phyloP scores from a whole-genome alignment of 1,140 invertebrate genomes.

The Anastrepha obliqua region DNA sequence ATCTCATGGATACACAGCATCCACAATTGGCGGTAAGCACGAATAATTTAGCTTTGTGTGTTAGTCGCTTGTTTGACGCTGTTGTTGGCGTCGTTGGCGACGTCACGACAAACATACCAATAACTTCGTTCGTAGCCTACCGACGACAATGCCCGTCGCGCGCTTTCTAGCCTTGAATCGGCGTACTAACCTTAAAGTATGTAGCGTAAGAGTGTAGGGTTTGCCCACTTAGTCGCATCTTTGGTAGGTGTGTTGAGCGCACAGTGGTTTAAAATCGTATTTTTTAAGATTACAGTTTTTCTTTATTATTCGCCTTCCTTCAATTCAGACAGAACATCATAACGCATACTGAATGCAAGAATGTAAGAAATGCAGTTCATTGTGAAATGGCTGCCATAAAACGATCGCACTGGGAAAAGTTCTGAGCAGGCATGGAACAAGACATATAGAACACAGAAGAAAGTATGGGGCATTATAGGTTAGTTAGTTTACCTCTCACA shows the following conservation, averaged over 20 bases:
- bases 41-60: background rate
- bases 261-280: background rate
- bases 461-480: too few species aligned
- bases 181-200: conserved; percentile 13
- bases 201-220: background rate
- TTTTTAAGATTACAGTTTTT: background rate
- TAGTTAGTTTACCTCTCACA: too few species aligned
- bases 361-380: too few species aligned
- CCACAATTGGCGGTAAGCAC: conserved; percentile 25
- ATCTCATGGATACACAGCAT: conserved; percentile 38
- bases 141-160: background rate
- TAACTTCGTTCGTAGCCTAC: background rate
- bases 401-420: too few species aligned
- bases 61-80: background rate
- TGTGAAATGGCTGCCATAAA: too few species aligned
- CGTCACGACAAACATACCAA: background rate
- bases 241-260: background rate
- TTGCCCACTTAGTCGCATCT: background rate
- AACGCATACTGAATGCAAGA: too few species aligned
- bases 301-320: too few species aligned
- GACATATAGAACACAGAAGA: too few species aligned
- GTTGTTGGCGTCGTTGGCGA: background rate
- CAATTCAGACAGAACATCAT: too few species aligned
- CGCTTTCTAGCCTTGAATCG: background rate
- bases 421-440: too few species aligned